Evolutionary conservation across 1,140 invertebrate genomes (phyloP), one percentile per base, ranked within the genome.

Genomic region (Sitobion miscanthi): DNA sequence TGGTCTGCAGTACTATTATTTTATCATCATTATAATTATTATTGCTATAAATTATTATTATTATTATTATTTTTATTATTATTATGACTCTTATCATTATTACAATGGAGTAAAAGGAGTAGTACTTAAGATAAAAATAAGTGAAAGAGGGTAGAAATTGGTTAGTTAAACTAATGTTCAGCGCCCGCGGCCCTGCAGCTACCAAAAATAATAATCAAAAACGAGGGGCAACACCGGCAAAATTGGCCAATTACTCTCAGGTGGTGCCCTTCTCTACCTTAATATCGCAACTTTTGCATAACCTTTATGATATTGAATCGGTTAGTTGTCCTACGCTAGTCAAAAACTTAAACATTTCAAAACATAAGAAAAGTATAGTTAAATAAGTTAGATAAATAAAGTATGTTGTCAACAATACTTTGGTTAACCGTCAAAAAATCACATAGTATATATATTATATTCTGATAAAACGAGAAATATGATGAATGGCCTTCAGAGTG

Each of bases 171-270:
- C 52, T 85, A 85, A 54, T 54, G 82, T n/a, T 83, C 38, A 38
- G 21, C n/a, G 82, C 77, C 49, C 21, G 82, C 91, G 82, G 77
- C 85, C 82, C 42, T 47, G 25, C 21, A 11, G 54, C n/a, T 88
- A 88, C 90, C 25, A n/a, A 85, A 92, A 92, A 92, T 92, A 83
- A 90, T 85, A 77, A 91, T 91, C 54, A 90, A 90, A 90, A 90
- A 57, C 91, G 47, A 85, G 35, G 90, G 57, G 42, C n/a, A 85
- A 92, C 69, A 38, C 47, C 77, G 47, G 47, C 91, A 2, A 85
- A 92, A 92, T 92, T 92, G 91, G 69, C 91, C 91, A 92, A 92
- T 92, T 92, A 92, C 77, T 92, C 77, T 92, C 91, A 92, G 91
- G 91, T 92, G 91, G 91, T 38, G 91, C 47, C n/a, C 91, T 21